Conservation (phyloP, 2,888 invertebrate genomes). For the Caenorhabditis panamensis region DNA sequence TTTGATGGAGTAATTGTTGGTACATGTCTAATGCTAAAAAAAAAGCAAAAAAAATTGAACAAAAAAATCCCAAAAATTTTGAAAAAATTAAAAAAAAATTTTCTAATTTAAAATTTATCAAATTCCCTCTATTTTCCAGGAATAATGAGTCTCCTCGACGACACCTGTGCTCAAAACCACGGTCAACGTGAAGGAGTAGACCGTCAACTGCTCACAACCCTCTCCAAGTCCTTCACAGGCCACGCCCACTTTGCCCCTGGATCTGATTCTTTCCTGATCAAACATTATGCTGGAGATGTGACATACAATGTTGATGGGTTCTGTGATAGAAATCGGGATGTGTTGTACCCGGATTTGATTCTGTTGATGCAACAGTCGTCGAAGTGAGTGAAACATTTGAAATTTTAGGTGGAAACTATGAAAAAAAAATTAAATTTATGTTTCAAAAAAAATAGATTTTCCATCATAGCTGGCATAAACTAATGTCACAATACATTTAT, state of each 20-base stretch:
- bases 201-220: constrained; percentile 74
- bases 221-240: constrained; percentile 78
- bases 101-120: neutral
- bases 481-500: too few relatives aligned
- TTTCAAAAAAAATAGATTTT: constrained; percentile 1
- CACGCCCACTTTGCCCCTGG: constrained; percentile 85
- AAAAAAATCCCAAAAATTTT: constrained; percentile 3
- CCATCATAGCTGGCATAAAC: too few relatives aligned
- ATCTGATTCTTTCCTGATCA: constrained; percentile 85
- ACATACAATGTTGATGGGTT: constrained; percentile 86
- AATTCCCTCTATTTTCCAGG: constrained; percentile 59
- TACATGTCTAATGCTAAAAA: too few relatives aligned
- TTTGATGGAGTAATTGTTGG: too few relatives aligned
- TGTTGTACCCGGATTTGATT: constrained; percentile 86
- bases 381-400: constrained; percentile 82
- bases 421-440: constrained; percentile 15
- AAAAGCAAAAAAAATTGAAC: too few relatives aligned
- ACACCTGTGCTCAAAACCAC: constrained; percentile 87
- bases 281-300: constrained; percentile 87
- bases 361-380: constrained; percentile 86
- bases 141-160: constrained; percentile 86
- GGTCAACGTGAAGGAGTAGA: constrained; percentile 86
- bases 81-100: neutral
- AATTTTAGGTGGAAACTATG: neutral
- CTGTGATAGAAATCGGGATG: constrained; percentile 87